These are phyloP conservation scores for Meghimatium bilineatum DNA, from an alignment of 2,888 invertebrate genomes.

Conservation along the genomic window DNA sequence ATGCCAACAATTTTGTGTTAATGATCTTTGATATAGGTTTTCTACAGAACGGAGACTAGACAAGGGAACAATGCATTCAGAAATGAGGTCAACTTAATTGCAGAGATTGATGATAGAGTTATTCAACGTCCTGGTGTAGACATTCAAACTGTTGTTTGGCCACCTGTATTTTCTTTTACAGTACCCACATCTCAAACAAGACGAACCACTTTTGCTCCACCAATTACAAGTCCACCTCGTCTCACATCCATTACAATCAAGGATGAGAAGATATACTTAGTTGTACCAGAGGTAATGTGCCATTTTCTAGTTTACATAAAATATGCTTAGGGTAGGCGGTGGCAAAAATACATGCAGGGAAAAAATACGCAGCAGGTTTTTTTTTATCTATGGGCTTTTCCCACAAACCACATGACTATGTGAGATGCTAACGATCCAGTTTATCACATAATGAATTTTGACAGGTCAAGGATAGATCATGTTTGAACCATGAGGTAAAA, in stretches of 20 bases:
- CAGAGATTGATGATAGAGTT: constrained; percentile 17
- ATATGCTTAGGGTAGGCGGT: too few relatives aligned
- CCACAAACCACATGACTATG: too few relatives aligned
- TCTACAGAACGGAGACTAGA: constrained; percentile 32
- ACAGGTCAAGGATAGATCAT: too few relatives aligned
- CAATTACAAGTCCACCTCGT: constrained; percentile 37
- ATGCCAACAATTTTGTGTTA: too few relatives aligned
- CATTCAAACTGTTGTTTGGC: constrained; percentile 24
- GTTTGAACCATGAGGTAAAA: too few relatives aligned
- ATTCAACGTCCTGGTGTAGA: neutral
- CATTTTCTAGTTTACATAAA: neutral
- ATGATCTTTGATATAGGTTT: constrained; percentile 30
- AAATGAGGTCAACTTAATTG: constrained; percentile 47
- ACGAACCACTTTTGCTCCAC: constrained; percentile 38
- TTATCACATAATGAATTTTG: too few relatives aligned
- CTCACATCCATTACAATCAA: constrained; percentile 45
- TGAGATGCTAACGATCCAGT: too few relatives aligned
- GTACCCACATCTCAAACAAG: constrained; percentile 47
- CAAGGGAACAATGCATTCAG: neutral
- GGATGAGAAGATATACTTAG: constrained; percentile 26
- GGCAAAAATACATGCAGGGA: too few relatives aligned
- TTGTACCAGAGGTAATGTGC: constrained; percentile 31
- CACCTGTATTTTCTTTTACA: neutral
- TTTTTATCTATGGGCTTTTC: too few relatives aligned
- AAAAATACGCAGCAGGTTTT: too few relatives aligned